Percentiles rank a stretch among this genome's conserved stretches.
Conservation (phyloP, 2,113 vertebrate genomes). For the Choloepus hoffmanni region DNA sequence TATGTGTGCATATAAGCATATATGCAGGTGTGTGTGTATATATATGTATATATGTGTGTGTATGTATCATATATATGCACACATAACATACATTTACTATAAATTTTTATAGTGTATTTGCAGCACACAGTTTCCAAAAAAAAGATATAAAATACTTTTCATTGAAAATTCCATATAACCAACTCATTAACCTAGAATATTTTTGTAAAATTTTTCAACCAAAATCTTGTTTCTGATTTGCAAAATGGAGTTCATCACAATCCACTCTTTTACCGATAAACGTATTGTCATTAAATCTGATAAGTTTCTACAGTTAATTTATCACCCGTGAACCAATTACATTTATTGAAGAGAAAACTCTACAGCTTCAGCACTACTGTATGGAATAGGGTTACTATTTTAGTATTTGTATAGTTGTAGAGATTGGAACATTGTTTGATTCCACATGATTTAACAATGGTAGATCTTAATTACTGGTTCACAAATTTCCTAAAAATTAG, state of each 20-base stretch:
- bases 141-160: not conserved
- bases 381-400: not conserved
- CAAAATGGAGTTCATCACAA: not conserved
- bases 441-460: not conserved
- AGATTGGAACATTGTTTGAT: not conserved
- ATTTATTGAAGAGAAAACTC: not conserved
- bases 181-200: not conserved
- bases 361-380: not conserved
- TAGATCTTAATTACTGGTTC: not conserved
- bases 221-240: not conserved
- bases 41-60: too few species aligned
- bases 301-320: not conserved
- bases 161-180: not conserved
- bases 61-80: too few species aligned
- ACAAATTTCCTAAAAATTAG: not conserved
- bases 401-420: not conserved
- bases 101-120: not conserved
- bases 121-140: not conserved
- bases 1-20: not conserved
- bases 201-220: not conserved
- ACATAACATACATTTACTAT: too few species aligned
- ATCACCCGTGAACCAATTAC: not conserved
- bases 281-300: not conserved
- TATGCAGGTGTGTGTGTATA: too few species aligned
- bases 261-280: not conserved